Base-by-base conservation (phyloP, 2,113 vertebrate species). In the Zootoca vivipara region DNA sequence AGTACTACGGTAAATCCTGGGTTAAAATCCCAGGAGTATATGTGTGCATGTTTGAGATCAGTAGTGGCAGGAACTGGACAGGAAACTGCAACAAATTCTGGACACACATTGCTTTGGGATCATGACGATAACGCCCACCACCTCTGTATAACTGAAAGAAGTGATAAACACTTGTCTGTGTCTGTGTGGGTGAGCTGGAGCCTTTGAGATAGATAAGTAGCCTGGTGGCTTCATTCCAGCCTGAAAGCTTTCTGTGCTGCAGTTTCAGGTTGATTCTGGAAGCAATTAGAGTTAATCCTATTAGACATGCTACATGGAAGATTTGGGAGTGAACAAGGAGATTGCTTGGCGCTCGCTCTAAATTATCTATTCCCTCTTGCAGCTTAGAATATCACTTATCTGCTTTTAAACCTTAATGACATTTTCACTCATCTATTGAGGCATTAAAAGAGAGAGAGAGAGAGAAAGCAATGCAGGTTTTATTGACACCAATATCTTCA, bases 211-310 rank as follows among this genome's bases (percentile, higher is more conserved):
- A 74, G 87, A 78, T 81, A 85, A 91, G 75, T 83, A 52, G 28
- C 78, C 86, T 90, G 78, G 87, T 89, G 79, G 58, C 58, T 93
- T 46, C 87, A 0, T 85, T 93, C 28, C 74, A 89, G 74, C 67
- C 87, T 89, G 86, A 87, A 92, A 85, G 82, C 92, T 86, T 88
- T 88, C 22, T 86, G 35, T 67, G 88, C 87, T 91, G 77, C 79
- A 82, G 90, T 89, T 92, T 78, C 88, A 92, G 91, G 79, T 89
- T 90, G 1, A 89, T 52, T 24, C 67, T 89, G 87, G 74, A 93
- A 94, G 82, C 88, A 93, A 91, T 95, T 95, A 89, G 87, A 91
- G 64, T 83, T 92, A 92, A 93, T 94, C 89, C 70, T 93, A 38
- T 92, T 91, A 88, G 46, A 82, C 33, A 88, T 89, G 70, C 42